Conservation (phyloP, 1,140 invertebrate genomes). For the Sarcophaga bullata region DNA sequence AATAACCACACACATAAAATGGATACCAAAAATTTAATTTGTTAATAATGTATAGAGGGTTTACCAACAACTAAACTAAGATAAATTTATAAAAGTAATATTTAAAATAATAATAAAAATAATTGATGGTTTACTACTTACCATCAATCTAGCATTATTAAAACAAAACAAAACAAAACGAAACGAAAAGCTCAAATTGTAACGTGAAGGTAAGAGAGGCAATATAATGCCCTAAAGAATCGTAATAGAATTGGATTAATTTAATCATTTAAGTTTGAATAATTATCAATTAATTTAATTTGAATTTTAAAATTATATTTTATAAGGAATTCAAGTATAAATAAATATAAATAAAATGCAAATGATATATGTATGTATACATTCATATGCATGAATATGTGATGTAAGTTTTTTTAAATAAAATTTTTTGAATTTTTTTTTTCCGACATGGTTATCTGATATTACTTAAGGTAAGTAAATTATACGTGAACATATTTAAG, state of each 20-base stretch:
- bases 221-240: not conserved
- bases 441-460: not conserved
- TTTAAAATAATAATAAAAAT: not conserved
- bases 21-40: not conserved
- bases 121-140: conserved; percentile 22
- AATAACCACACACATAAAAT: not conserved
- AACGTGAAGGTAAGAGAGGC: not conserved
- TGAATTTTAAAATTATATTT: conserved; percentile 25
- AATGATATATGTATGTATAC: not conserved
- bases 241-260: not conserved
- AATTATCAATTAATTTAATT: conserved; percentile 20
- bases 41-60: conserved; percentile 37
- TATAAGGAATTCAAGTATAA: conserved; percentile 20
- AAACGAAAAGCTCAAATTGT: not conserved
- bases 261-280: conserved; percentile 32
- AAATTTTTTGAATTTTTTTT: not conserved
- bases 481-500: too few species aligned
- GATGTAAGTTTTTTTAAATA: conserved; percentile 28
- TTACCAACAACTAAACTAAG: conserved; percentile 11
- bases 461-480: too few species aligned
- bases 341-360: conserved; percentile 12
- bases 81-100: not conserved
- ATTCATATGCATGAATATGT: too few species aligned
- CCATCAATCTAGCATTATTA: not conserved
- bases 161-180: not conserved